These are phyloP conservation scores for Donacobius atricapilla DNA, from an alignment of 2,113 vertebrate genomes.

Conservation along the genomic window DNA sequence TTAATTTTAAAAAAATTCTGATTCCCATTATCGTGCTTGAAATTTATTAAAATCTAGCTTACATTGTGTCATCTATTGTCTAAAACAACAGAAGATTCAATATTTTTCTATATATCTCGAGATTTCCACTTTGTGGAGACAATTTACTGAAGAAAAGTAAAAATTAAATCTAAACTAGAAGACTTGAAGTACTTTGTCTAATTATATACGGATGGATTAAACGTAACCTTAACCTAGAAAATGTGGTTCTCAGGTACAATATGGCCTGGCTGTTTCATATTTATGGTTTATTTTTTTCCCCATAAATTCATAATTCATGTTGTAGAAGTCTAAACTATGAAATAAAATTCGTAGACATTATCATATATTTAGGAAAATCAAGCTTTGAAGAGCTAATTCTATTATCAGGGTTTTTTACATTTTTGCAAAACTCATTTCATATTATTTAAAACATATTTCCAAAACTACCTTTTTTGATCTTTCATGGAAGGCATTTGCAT, in stretches of 20 bases:
- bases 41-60: not conserved
- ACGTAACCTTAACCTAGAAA: not conserved
- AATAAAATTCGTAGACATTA: not conserved
- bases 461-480: not conserved
- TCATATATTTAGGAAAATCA: not conserved
- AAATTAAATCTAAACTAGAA: not conserved
- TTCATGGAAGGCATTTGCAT: not conserved
- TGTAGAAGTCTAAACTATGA: not conserved
- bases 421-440: not conserved
- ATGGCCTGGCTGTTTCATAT: not conserved
- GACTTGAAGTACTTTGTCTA: not conserved
- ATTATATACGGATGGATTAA: not conserved
- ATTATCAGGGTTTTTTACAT: not conserved
- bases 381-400: slow-evolving; percentile 14
- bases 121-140: not conserved
- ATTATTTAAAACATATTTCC: not conserved
- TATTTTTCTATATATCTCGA: not conserved
- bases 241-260: not conserved
- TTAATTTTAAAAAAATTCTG: not conserved
- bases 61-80: not conserved
- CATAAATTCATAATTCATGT: not conserved
- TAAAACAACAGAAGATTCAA: not conserved
- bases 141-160: not conserved
- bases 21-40: not conserved
- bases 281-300: too few species aligned